Evolutionary conservation across 2,888 invertebrate genomes (phyloP).

Genomic region (Tinea semifulvella): DNA sequence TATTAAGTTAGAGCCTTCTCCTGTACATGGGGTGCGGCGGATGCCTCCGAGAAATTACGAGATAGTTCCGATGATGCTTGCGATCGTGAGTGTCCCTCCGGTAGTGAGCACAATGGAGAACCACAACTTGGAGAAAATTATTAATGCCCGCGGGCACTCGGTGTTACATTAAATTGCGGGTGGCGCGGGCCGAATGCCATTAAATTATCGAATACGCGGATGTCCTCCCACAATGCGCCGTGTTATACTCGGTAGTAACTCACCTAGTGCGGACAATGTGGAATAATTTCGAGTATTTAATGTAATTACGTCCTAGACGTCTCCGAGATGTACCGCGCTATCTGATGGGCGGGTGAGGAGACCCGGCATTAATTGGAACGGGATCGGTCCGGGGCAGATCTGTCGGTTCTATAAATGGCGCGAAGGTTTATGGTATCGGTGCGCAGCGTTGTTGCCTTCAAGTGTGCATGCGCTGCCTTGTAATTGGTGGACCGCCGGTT

Average conservation of each 20-base stretch:
- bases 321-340: conserved; percentile 22
- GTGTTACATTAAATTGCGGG: conserved; percentile 32
- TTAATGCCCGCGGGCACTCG: conserved; percentile 37
- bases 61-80: conserved; percentile 45
- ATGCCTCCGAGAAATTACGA: conserved; percentile 42
- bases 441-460: conserved; percentile 52
- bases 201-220: conserved; percentile 28
- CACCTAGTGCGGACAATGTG: conserved; percentile 20
- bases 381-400: conserved; percentile 41
- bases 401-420: conserved; percentile 58
- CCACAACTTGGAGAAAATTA: conserved; percentile 27
- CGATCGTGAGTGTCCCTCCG: conserved; percentile 49
- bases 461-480: conserved; percentile 52
- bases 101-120: conserved; percentile 35
- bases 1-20: conserved; percentile 52
- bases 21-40: conserved; percentile 50
- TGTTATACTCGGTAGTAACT: conserved; percentile 14
- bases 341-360: conserved; percentile 32
- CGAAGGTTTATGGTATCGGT: conserved; percentile 58
- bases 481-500: conserved; percentile 60
- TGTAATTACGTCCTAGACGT: conserved; percentile 18
- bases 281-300: conserved; percentile 22
- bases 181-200: conserved; percentile 32
- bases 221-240: conserved; percentile 11
- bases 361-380: conserved; percentile 53